These are phyloP conservation scores for Thymallus thymallus DNA, from an alignment of 2,113 vertebrate genomes.

Conservation along the genomic window DNA sequence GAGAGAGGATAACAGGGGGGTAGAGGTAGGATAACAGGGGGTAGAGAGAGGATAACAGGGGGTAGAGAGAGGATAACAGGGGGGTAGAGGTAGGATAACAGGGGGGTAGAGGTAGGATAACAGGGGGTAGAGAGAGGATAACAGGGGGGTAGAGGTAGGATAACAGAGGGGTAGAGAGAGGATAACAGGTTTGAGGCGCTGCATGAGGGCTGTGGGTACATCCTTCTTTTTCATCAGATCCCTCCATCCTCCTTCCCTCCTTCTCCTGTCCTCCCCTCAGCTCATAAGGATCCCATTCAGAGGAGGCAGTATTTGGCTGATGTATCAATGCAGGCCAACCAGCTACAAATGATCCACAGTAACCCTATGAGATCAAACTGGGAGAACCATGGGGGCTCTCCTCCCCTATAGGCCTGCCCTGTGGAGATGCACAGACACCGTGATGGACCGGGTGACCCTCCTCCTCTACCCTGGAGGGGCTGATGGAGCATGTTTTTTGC, in stretches of 20 bases:
- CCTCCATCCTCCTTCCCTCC: not conserved
- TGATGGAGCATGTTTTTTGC: not conserved
- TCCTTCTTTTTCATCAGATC: conserved; percentile 47
- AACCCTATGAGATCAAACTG: not conserved
- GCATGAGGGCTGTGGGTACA: conserved; percentile 68
- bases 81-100: too few species aligned
- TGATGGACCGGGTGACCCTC: not conserved
- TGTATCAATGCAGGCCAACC: not conserved
- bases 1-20: too few species aligned
- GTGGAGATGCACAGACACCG: conserved; percentile 1
- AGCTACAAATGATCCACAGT: not conserved
- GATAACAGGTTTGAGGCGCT: too few species aligned
- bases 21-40: too few species aligned
- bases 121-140: conserved; percentile 59
- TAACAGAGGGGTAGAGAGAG: too few species aligned
- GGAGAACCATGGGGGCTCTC: not conserved
- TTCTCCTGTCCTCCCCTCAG: not conserved
- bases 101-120: conserved; percentile 41
- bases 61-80: too few species aligned
- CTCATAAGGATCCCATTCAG: conserved; percentile 44
- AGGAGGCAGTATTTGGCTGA: not conserved
- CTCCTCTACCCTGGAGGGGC: not conserved
- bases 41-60: too few species aligned
- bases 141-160: conserved; percentile 41
- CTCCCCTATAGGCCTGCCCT: conserved; percentile 8